Conservation (phyloP, 2,797 vertebrate genomes). For the Babyrousa celebensis region DNA sequence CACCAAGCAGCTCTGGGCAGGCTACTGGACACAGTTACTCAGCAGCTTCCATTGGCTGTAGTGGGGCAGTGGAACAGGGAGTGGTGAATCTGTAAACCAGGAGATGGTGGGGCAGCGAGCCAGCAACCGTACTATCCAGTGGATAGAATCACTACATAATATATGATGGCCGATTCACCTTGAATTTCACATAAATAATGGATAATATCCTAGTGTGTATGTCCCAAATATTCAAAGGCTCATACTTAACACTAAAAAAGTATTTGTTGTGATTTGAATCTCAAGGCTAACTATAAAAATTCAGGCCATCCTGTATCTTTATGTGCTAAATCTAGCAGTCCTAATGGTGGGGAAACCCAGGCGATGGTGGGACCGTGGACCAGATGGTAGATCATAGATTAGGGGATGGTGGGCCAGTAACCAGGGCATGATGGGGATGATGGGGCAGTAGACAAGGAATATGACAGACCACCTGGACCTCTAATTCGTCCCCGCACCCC, state of each 20-base stretch:
- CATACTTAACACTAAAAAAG: slow-evolving; percentile 17
- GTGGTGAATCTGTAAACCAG: neutral
- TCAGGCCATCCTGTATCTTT: neutral
- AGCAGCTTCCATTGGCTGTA: neutral
- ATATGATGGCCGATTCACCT: neutral
- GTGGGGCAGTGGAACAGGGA: neutral
- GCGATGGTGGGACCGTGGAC: no score
- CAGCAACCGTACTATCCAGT: neutral
- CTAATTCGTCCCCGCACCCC: neutral
- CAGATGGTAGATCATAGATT: no score
- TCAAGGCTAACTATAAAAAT: slow-evolving; percentile 10
- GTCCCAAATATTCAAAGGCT: neutral
- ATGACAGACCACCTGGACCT: neutral
- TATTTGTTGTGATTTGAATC: slow-evolving; percentile 2
- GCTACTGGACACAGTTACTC: neutral
- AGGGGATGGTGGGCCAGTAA: neutral
- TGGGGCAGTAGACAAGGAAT: neutral
- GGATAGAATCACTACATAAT: neutral
- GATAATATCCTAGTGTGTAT: neutral
- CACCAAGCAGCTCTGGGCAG: neutral
- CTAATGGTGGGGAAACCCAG: neutral
- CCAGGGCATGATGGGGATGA: neutral
- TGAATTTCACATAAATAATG: neutral
- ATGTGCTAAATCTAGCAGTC: slow-evolving; percentile 5
- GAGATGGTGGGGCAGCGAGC: neutral